Evolutionary conservation across 2,888 invertebrate species (phyloP).

Genomic region (Melieria picta): DNA sequence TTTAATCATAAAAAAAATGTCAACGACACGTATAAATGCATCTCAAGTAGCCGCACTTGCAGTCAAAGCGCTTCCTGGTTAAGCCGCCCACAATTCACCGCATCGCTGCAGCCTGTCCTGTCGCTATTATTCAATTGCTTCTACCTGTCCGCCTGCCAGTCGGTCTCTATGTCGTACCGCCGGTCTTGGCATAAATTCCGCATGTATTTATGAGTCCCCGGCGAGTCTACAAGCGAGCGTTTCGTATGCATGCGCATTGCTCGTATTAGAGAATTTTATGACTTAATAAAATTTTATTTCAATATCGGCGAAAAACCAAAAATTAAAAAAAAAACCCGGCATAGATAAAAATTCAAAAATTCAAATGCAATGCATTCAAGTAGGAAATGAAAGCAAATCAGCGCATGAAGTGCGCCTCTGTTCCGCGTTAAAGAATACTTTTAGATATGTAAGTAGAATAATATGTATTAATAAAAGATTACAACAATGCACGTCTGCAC

Average conservation of each 20-base stretch:
- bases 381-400: slow-evolving; percentile 20
- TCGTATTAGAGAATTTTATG: slow-evolving; percentile 28
- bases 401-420: too few species aligned
- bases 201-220: slow-evolving; percentile 15
- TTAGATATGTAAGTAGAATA: neutral
- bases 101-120: too few species aligned
- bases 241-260: slow-evolving; percentile 15
- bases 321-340: neutral
- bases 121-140: too few species aligned
- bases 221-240: slow-evolving; percentile 6
- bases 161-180: too few species aligned
- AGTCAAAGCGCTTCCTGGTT: too few species aligned
- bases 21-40: too few species aligned
- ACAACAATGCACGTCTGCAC: neutral
- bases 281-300: slow-evolving; percentile 36
- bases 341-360: slow-evolving; percentile 12
- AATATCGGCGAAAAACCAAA: slow-evolving; percentile 3
- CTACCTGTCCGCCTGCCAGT: too few species aligned
- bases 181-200: slow-evolving; percentile 23
- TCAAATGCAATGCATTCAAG: slow-evolving; percentile 8
- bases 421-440: neutral
- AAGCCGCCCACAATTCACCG: too few species aligned
- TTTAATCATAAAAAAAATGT: too few species aligned
- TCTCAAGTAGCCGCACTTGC: too few species aligned
- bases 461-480: slow-evolving; percentile 8